These are phyloP conservation scores for Heliconius hewitsoni DNA, from an alignment of 1,140 invertebrate species.

Conservation along the genomic window DNA sequence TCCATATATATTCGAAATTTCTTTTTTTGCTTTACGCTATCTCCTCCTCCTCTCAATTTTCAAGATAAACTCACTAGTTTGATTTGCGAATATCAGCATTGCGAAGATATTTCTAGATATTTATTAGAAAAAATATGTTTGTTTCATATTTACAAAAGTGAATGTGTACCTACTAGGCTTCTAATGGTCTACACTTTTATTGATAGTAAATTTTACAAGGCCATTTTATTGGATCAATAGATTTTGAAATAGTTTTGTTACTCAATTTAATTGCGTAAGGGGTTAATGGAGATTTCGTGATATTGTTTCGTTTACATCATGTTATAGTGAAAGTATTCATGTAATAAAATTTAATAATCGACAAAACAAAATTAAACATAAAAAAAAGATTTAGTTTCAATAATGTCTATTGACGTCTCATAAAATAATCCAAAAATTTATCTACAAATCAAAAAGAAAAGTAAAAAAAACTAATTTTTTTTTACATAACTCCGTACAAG, in stretches of 20 bases:
- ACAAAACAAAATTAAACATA: not conserved
- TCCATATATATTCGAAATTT: too few relatives aligned
- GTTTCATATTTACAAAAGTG: not conserved
- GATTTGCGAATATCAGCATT: too few relatives aligned
- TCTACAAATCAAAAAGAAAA: not conserved
- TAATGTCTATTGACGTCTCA: too few relatives aligned
- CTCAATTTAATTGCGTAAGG: slow-evolving; percentile 17
- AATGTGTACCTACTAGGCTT: slow-evolving; percentile 4
- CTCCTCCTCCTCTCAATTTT: too few relatives aligned
- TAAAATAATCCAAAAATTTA: not conserved
- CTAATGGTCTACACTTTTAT: slow-evolving; percentile 32
- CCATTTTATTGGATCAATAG: slow-evolving; percentile 33
- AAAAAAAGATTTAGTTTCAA: too few relatives aligned
- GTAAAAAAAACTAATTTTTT: not conserved
- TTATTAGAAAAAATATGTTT: not conserved
- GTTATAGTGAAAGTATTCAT: slow-evolving; percentile 1
- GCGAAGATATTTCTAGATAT: not conserved
- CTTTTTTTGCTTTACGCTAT: too few relatives aligned
- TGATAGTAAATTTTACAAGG: slow-evolving; percentile 35
- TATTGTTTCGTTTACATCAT: slow-evolving; percentile 8
- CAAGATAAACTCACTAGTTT: too few relatives aligned
- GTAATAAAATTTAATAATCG: not conserved
- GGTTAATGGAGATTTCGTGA: slow-evolving; percentile 5
- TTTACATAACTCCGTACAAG: slow-evolving; percentile 30
- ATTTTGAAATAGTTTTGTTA: slow-evolving; percentile 26